These are phyloP conservation scores for Zoanthus sociatus DNA, from an alignment of 92 coral and sea anemone genomes.

Conservation along the genomic window DNA sequence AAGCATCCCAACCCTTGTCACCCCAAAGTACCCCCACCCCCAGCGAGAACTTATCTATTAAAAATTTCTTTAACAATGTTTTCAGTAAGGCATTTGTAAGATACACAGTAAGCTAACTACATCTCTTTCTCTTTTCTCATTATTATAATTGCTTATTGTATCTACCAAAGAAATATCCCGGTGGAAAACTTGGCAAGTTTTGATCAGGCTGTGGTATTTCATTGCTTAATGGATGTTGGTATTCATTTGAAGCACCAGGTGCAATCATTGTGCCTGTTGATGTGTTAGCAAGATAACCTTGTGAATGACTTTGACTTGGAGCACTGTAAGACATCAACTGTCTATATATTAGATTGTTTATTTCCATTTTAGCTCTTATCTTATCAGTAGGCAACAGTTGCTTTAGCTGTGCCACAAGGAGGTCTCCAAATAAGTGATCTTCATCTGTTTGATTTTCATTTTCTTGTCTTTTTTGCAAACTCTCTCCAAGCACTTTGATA, in stretches of 20 bases:
- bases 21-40: too few species aligned
- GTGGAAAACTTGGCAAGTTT: constrained; percentile 17
- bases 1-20: too few species aligned
- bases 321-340: constrained; percentile 45
- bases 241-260: background rate
- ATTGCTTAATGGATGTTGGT: background rate
- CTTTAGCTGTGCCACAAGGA: constrained; percentile 59
- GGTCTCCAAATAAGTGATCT: constrained; percentile 64
- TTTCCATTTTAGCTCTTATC: constrained; percentile 54
- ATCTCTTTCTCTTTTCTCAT: too few species aligned
- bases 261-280: constrained; percentile 5
- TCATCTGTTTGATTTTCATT: constrained; percentile 55
- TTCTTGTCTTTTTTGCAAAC: constrained; percentile 39
- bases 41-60: too few species aligned
- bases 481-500: constrained; percentile 40
- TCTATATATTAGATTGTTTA: constrained; percentile 59
- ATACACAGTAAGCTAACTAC: too few species aligned
- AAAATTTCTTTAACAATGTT: too few species aligned
- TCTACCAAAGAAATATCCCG: constrained; percentile 28
- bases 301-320: constrained; percentile 4
- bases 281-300: constrained; percentile 1
- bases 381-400: constrained; percentile 41
- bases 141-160: background rate
- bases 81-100: too few species aligned
- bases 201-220: background rate